phyloP scores from a whole-genome alignment of 2,888 invertebrate genomes.

The Epinotia demarniana region DNA sequence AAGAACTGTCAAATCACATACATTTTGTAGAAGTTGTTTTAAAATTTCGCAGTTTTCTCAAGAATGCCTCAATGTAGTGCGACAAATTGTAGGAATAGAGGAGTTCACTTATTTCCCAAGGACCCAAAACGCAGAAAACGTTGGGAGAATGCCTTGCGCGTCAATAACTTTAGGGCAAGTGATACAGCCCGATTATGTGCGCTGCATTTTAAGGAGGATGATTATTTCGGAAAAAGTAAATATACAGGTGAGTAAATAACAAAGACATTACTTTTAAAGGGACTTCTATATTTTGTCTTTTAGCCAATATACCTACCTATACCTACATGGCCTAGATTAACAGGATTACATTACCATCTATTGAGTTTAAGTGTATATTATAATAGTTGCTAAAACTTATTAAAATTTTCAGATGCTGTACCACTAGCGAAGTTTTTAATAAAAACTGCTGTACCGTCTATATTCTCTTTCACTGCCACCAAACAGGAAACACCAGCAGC shows the following conservation, averaged over 20 bases:
- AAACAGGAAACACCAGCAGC: slow-evolving; percentile 11
- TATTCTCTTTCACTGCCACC: slow-evolving; percentile 12
- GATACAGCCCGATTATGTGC: slow-evolving; percentile 33
- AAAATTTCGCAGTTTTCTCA: not conserved
- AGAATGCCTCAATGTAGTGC: slow-evolving; percentile 36
- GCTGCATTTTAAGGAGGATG: slow-evolving; percentile 29
- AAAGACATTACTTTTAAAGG: no score
- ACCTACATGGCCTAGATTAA: no score
- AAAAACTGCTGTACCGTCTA: slow-evolving; percentile 25
- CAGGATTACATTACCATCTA: no score
- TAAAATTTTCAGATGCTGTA: no score
- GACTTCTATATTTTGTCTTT: no score
- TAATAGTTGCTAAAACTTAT: no score
- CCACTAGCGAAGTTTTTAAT: slow-evolving; percentile 23
- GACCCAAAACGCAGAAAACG: slow-evolving; percentile 26
- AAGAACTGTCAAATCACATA: not conserved
- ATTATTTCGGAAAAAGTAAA: slow-evolving; percentile 29
- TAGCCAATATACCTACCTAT: no score
- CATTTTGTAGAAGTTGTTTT: not conserved
- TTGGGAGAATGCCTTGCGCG: slow-evolving; percentile 37
- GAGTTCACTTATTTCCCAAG: slow-evolving; percentile 39
- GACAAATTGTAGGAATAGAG: slow-evolving; percentile 31
- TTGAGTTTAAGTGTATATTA: no score
- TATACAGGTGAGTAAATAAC: no score
- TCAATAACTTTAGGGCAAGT: slow-evolving; percentile 31